Conservation (phyloP, 2,797 vertebrate species). For the Ispidina lecontei region DNA sequence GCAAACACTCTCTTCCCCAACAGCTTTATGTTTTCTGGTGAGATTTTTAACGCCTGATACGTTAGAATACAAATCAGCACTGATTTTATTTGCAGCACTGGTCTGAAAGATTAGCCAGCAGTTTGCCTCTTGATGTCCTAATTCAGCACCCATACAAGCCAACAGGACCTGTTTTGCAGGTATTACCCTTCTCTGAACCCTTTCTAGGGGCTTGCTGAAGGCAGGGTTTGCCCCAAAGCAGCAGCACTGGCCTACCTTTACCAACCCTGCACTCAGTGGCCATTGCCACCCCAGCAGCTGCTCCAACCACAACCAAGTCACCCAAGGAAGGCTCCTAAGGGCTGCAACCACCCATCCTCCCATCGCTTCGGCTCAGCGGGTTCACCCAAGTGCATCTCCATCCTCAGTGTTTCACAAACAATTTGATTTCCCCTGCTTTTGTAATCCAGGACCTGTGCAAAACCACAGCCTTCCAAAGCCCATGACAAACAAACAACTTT, state of each 20-base stretch:
- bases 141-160: background rate
- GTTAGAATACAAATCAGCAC: background rate
- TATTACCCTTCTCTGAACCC: background rate
- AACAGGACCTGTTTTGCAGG: background rate
- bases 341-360: background rate
- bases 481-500: background rate
- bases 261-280: background rate
- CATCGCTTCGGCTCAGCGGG: background rate
- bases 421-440: background rate
- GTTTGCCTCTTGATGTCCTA: background rate
- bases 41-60: background rate
- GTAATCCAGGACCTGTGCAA: background rate
- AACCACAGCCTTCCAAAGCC: background rate
- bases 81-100: background rate
- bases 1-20: background rate
- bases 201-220: background rate
- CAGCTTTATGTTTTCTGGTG: background rate
- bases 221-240: background rate
- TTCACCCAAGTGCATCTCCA: background rate
- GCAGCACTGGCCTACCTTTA: background rate
- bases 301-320: background rate
- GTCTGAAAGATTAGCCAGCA: background rate
- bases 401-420: background rate
- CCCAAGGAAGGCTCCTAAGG: background rate
- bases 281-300: background rate